Percentiles rank a stretch among this genome's conserved stretches.
Conservation (phyloP, 2,113 vertebrate species). For the Tautogolabrus adspersus region DNA sequence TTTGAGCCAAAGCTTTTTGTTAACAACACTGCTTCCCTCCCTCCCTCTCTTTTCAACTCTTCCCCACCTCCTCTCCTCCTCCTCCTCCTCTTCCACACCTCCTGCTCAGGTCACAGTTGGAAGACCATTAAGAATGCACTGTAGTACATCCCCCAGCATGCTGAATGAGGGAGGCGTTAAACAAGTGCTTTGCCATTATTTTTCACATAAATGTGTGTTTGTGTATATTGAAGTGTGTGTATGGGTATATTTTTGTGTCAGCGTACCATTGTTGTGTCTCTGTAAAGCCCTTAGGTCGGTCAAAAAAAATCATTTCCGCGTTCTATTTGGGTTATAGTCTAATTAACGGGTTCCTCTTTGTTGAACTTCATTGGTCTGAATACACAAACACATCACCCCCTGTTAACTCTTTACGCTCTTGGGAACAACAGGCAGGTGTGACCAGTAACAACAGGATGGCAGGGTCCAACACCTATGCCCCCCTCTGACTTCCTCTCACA, state of each 20-base stretch:
- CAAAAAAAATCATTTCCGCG: slow-evolving; percentile 25
- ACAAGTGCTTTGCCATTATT: slow-evolving; percentile 51
- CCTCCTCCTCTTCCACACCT: slow-evolving; percentile 46
- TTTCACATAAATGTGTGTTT: slow-evolving; percentile 59
- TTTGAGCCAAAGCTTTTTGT: slow-evolving; percentile 34
- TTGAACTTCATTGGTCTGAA: slow-evolving; percentile 28
- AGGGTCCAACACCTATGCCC: slow-evolving; percentile 77
- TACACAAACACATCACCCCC: slow-evolving; percentile 48
- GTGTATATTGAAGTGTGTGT: slow-evolving; percentile 22
- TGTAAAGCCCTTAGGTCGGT: neutral
- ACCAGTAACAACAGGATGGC: slow-evolving; percentile 82
- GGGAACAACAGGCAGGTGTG: slow-evolving; percentile 80
- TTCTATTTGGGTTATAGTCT: slow-evolving; percentile 23
- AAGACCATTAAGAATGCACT: slow-evolving; percentile 59
- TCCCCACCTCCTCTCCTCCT: slow-evolving; percentile 6
- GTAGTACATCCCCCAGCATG: slow-evolving; percentile 39
- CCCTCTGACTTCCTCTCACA: slow-evolving; percentile 78
- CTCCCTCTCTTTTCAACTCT: slow-evolving; percentile 20
- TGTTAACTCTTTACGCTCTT: slow-evolving; percentile 54
- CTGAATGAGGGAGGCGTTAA: slow-evolving; percentile 57
- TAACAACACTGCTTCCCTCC: slow-evolving; percentile 23
- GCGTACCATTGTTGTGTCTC: slow-evolving; percentile 22
- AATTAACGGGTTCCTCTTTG: slow-evolving; percentile 43
- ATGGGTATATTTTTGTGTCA: neutral
- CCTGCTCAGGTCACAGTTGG: slow-evolving; percentile 68